Base-by-base conservation (phyloP, 1,140 invertebrate genomes). In the Trachymyrmex cornetzi region DNA sequence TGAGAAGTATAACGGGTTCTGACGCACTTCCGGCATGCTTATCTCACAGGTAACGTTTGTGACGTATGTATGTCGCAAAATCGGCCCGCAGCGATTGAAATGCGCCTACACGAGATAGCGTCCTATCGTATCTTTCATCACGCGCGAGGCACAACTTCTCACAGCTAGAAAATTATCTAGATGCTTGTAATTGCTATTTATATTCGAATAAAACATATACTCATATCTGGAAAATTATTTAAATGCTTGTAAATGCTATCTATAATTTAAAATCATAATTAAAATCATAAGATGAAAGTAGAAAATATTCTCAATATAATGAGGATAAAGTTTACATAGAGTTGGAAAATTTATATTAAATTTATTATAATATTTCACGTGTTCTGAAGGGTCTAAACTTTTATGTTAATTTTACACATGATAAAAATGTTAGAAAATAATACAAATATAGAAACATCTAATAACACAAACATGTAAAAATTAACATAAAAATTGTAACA, bases 11-110 rank as follows among this genome's bases (percentile, higher is more conserved):
- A 61, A 71, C 34, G 66, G 66, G 34, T 30, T 9, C 24, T 84
- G 88, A 90, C 85, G 77, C 79, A 82, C 38, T 90, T 90, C 79
- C 79, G 64, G 63, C 38, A 38, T 66, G 50, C 66, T 90, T 90
- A 89, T 89, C 88, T 77, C 66, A 44, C 59, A 85, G 59, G 80
- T 84, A 75, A 48, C 55, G 27, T 57, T 27, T 24, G 55, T 75
- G 88, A 63, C 50, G 64, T 77, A 67, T n/a, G 22, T 44, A 19
- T 55, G 34, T 79, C 38, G 64, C 38, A 44, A 69, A 75, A 63
- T 69, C 5, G 38, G 57, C 24, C 38, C 12, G 53, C 24, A 38
- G 57, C 30, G 22, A 81, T n/a, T 69, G 50, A 81, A 53, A 75
- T 30, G 55, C 12, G 24, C 14, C 67, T 30, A 74, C 19, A 34